A percentile compares a stretch with the other conserved stretches of the same genome.
Evolutionary conservation across 2,888 invertebrate species (phyloP).

Genomic region (Aplocera efformata): DNA sequence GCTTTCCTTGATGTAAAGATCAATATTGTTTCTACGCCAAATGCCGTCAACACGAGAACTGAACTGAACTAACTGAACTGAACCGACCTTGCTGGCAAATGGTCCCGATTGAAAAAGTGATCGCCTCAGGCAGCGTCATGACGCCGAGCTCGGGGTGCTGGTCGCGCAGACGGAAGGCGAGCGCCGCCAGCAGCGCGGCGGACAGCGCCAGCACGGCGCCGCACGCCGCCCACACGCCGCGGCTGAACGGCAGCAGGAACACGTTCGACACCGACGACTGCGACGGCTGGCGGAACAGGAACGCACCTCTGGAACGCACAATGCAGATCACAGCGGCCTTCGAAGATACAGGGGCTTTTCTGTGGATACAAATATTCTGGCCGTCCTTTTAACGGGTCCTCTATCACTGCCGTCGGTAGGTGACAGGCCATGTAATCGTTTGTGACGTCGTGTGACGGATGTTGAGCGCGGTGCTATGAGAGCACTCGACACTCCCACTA

Average conservation of each 20-base stretch:
- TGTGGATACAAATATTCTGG: no score
- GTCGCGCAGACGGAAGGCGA: conserved; percentile 21
- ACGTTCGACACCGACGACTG: conserved; percentile 82
- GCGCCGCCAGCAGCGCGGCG: conserved; percentile 37
- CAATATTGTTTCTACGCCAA: no score
- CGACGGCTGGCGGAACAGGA: conserved; percentile 82
- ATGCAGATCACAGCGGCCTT: background rate
- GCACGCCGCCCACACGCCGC: conserved; percentile 76
- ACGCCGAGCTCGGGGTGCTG: conserved; percentile 27
- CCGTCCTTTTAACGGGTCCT: no score
- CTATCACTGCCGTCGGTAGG: no score
- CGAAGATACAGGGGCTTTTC: no score
- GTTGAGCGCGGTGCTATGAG: no score
- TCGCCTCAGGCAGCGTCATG: conserved; percentile 61
- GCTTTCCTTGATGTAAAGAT: no score
- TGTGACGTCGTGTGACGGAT: no score
- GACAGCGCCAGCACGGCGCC: conserved; percentile 38
- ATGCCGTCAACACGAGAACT: no score
- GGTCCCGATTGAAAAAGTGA: conserved; percentile 78
- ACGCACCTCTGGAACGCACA: conserved; percentile 62
- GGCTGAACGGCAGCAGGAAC: conserved; percentile 80
- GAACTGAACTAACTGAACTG: no score
- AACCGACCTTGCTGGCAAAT: conserved; percentile 81
- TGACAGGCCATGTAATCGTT: no score
- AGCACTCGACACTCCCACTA: no score